A percentile compares a stretch with the other conserved stretches of the same genome.
These are phyloP conservation scores for Miichthys miiuy DNA, from an alignment of 2,797 vertebrate species.

Conservation along the genomic window DNA sequence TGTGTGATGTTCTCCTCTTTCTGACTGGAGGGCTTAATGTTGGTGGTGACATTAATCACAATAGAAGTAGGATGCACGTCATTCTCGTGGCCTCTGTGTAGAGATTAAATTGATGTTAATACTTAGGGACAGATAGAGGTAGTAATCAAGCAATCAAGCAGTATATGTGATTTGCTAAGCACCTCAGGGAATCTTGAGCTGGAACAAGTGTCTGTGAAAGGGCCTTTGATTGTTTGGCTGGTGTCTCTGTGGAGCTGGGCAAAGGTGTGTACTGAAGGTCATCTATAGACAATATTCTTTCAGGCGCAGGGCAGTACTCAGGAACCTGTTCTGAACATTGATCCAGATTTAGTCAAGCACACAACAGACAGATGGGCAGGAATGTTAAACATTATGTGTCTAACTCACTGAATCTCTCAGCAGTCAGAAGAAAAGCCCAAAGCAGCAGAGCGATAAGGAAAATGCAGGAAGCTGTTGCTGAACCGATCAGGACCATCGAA, in stretches of 20 bases:
- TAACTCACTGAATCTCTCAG: constrained; percentile 72
- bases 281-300: constrained; percentile 34
- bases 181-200: constrained; percentile 52
- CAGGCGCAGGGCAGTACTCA: constrained; percentile 27
- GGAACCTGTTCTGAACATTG: constrained; percentile 60
- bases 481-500: constrained; percentile 66
- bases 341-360: constrained; percentile 15
- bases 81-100: constrained; percentile 60
- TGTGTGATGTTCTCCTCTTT: constrained; percentile 38
- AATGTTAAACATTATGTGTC: not conserved
- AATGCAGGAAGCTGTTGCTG: constrained; percentile 57
- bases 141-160: not conserved
- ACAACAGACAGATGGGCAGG: not conserved
- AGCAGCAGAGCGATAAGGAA: constrained; percentile 71
- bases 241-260: constrained; percentile 15
- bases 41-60: constrained; percentile 80
- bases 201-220: constrained; percentile 1
- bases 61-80: constrained; percentile 72
- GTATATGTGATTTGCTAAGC: constrained; percentile 8
- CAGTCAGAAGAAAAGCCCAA: constrained; percentile 68
- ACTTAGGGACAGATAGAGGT: fast-evolving
- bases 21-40: constrained; percentile 69
- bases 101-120: constrained; percentile 10
- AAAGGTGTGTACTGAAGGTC: constrained; percentile 34
- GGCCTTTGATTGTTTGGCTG: constrained; percentile 14